phyloP scores from a whole-genome alignment of 2,113 vertebrate species.

The Cettia cetti region DNA sequence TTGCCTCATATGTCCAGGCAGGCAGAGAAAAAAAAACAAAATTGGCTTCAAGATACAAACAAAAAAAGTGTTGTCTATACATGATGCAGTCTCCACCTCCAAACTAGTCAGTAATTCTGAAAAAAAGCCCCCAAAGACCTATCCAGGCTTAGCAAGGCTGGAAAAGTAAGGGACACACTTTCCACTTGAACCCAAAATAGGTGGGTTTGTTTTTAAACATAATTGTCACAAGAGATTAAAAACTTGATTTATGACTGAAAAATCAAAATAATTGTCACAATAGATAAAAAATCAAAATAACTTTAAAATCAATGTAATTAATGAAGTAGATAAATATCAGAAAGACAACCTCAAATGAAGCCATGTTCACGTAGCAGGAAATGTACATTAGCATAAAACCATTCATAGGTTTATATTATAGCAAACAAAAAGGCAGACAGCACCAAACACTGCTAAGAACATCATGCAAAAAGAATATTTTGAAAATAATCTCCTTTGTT shows the following conservation, averaged over 20 bases:
- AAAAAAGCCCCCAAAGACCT: not conserved
- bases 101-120: not conserved
- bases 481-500: not conserved
- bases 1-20: not conserved
- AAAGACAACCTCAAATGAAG: not conserved
- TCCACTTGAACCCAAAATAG: not conserved
- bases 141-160: not conserved
- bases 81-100: not conserved
- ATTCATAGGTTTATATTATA: accelerated
- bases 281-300: not conserved
- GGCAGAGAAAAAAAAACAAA: not conserved
- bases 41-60: not conserved
- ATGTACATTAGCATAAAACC: not conserved
- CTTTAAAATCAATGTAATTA: not conserved
- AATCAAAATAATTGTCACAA: not conserved
- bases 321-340: not conserved
- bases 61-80: not conserved
- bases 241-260: not conserved
- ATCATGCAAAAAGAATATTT: not conserved
- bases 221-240: not conserved
- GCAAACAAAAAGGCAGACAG: not conserved
- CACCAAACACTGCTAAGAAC: not conserved
- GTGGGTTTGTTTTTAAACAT: not conserved
- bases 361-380: accelerated
- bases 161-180: not conserved